Conservation (phyloP, 2,888 invertebrate genomes). For the Drosophila austrosaltans region DNA sequence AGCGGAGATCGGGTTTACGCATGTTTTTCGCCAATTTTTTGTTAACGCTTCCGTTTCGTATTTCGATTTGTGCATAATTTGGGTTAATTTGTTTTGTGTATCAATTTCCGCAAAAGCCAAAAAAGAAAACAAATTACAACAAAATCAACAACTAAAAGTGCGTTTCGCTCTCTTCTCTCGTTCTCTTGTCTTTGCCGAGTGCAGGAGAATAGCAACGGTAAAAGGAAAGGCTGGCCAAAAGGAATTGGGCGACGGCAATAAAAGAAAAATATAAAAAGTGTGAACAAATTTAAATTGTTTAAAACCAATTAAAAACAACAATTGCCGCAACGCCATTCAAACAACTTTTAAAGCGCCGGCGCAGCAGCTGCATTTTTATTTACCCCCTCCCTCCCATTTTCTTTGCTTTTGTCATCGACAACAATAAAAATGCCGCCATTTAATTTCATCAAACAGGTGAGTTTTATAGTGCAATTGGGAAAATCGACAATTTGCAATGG, state of each 20-base stretch:
- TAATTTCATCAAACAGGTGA: constrained; percentile 81
- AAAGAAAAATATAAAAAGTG: constrained; percentile 53
- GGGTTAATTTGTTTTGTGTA: constrained; percentile 73
- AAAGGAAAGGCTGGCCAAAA: constrained; percentile 51
- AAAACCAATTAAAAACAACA: constrained; percentile 14
- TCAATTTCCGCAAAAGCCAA: constrained; percentile 64
- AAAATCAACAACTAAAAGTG: not conserved
- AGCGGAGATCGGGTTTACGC: constrained; percentile 18
- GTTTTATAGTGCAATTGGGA: constrained; percentile 37
- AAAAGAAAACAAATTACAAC: constrained; percentile 40
- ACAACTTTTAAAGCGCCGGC: constrained; percentile 21
- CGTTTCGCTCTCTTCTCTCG: constrained; percentile 26
- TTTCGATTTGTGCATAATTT: constrained; percentile 46
- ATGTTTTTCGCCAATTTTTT: constrained; percentile 27
- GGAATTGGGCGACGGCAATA: constrained; percentile 57
- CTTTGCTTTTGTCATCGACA: constrained; percentile 51
- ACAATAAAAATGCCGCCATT: constrained; percentile 69
- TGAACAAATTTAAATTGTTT: constrained; percentile 68
- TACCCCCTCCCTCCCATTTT: not conserved
- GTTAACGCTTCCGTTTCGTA: constrained; percentile 57
- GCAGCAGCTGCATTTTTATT: constrained; percentile 19
- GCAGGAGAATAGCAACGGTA: constrained; percentile 48
- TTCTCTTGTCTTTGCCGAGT: constrained; percentile 17
- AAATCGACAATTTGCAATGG: constrained; percentile 46
- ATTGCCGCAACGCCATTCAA: not conserved